A percentile compares a stretch with the other conserved stretches of the same genome.
These are phyloP conservation scores for Tetragnatha montana DNA, from an alignment of 2,888 invertebrate species.

Conservation along the genomic window DNA sequence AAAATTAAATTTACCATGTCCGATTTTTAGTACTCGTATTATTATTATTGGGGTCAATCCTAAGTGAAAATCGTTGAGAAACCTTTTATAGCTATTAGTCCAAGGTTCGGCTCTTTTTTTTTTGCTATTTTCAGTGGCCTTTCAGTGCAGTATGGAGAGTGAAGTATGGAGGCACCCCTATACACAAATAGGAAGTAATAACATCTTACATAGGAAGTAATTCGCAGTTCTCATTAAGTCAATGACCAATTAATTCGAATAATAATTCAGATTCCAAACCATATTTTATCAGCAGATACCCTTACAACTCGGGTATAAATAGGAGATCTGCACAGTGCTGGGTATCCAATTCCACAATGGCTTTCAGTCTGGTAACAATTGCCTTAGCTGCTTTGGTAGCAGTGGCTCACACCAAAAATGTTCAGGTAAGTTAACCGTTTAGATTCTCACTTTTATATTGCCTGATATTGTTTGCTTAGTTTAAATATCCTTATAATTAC, in stretches of 20 bases:
- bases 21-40: too few species aligned
- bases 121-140: too few species aligned
- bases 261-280: conserved; percentile 11
- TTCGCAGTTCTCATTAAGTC: conserved; percentile 33
- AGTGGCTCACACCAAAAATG: conserved; percentile 31
- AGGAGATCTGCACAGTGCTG: background rate
- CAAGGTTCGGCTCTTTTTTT: too few species aligned
- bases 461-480: background rate
- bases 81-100: too few species aligned
- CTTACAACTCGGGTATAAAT: conserved; percentile 42
- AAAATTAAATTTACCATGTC: too few species aligned
- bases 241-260: conserved; percentile 55
- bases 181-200: too few species aligned
- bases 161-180: conserved; percentile 48
- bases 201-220: conserved; percentile 37
- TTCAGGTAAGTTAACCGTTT: conserved; percentile 48
- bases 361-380: conserved; percentile 42
- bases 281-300: conserved; percentile 51
- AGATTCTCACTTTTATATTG: background rate
- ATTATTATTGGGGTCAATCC: too few species aligned
- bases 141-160: too few species aligned
- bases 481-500: too few species aligned
- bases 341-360: conserved; percentile 45
- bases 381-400: conserved; percentile 46
- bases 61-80: too few species aligned